phyloP scores from a whole-genome alignment of 2,888 invertebrate species.

The Acleris emargana region DNA sequence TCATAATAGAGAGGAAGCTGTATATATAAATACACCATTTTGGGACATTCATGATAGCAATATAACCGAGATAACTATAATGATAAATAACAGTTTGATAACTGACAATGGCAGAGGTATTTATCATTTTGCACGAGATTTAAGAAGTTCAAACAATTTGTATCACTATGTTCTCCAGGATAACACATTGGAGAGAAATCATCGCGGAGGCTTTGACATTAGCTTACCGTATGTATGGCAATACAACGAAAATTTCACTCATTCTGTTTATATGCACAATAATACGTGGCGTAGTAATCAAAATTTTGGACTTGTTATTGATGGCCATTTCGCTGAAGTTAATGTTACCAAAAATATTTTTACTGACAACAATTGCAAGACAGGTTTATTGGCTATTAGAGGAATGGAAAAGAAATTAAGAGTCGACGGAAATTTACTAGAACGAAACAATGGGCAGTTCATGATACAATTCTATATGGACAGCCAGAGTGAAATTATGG shows the following conservation, averaged over 20 bases:
- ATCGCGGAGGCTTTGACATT: slow-evolving; percentile 93
- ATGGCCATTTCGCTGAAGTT: slow-evolving; percentile 96
- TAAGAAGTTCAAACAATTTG: slow-evolving; percentile 97
- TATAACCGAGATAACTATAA: slow-evolving; percentile 94
- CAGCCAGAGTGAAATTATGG: slow-evolving; percentile 96
- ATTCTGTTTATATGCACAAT: slow-evolving; percentile 93
- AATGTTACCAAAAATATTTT: slow-evolving; percentile 94
- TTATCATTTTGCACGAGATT: slow-evolving; percentile 94
- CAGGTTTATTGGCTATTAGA: slow-evolving; percentile 89
- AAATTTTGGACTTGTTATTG: slow-evolving; percentile 92
- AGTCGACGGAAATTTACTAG: slow-evolving; percentile 91
- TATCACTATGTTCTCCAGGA: slow-evolving; percentile 97
- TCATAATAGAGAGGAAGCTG: slow-evolving; percentile 91
- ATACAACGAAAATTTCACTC: slow-evolving; percentile 96
- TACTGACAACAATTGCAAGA: slow-evolving; percentile 91
- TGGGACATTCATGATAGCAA: slow-evolving; percentile 94
- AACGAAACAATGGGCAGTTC: slow-evolving; percentile 90
- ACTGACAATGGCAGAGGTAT: slow-evolving; percentile 95
- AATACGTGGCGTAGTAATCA: slow-evolving; percentile 94
- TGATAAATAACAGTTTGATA: slow-evolving; percentile 93
- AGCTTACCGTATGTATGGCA: slow-evolving; percentile 97
- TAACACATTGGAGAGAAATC: slow-evolving; percentile 93
- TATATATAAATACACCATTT: slow-evolving; percentile 92
- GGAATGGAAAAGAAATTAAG: slow-evolving; percentile 99
- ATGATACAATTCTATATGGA: slow-evolving; percentile 94